Evolutionary conservation across 2,888 invertebrate species (phyloP).

Genomic region (Diachrysia chrysitis): DNA sequence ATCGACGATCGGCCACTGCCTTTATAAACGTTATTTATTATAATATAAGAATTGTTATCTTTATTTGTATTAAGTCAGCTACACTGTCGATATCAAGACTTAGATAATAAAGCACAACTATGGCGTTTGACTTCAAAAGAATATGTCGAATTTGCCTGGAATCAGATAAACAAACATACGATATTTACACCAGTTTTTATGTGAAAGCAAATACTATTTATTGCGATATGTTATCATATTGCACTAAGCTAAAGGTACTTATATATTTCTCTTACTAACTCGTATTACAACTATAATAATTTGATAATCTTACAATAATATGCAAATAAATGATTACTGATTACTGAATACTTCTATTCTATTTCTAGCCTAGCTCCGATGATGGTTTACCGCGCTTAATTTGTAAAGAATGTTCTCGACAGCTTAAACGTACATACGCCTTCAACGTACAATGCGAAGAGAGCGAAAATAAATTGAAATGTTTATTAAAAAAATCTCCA

Average conservation of each 20-base stretch:
- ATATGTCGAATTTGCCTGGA: constrained; percentile 5
- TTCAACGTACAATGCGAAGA: constrained; percentile 79
- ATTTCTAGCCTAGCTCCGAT: constrained; percentile 72
- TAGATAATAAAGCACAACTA: not conserved
- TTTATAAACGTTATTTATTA: not conserved
- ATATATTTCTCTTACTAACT: not conserved
- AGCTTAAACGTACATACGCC: constrained; percentile 76
- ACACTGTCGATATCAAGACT: not conserved
- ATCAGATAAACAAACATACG: constrained; percentile 6
- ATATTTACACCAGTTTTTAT: not conserved
- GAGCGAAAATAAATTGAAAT: constrained; percentile 74
- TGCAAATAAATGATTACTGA: too few species aligned
- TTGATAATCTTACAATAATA: too few species aligned
- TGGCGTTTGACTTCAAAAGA: constrained; percentile 2
- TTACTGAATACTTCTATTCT: too few species aligned
- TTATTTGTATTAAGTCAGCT: not conserved
- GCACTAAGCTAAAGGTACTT: constrained; percentile 1
- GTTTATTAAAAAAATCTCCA: constrained; percentile 55
- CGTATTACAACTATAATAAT: too few species aligned
- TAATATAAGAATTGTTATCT: not conserved
- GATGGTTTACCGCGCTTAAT: constrained; percentile 80
- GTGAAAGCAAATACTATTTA: constrained; percentile 9
- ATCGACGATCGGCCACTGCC: not conserved
- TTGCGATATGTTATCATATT: constrained; percentile 11
- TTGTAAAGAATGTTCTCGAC: constrained; percentile 80